Percentiles rank a stretch among this genome's conserved stretches.
Conservation (phyloP, 2,113 vertebrate genomes). For the Crocuta crocuta region DNA sequence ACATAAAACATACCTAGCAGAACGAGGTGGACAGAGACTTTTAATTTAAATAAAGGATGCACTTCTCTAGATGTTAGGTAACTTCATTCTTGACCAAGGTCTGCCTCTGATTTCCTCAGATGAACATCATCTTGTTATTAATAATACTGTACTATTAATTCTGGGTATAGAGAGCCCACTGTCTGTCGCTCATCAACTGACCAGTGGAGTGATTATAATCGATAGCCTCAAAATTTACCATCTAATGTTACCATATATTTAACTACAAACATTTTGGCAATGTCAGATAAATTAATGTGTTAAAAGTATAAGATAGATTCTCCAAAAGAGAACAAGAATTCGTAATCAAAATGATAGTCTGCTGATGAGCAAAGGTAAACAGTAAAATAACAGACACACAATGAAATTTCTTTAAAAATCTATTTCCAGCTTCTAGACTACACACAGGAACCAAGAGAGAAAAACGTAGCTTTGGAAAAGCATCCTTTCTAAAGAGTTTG, state of each 20-base stretch:
- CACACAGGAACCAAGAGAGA: neutral
- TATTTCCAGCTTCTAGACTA: neutral
- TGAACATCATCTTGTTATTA: neutral
- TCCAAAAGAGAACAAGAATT: neutral
- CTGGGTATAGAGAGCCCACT: neutral
- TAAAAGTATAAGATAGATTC: neutral
- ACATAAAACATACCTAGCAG: neutral
- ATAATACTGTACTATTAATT: neutral
- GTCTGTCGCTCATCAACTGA: neutral
- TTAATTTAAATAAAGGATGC: neutral
- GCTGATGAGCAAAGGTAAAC: neutral
- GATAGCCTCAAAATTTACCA: neutral
- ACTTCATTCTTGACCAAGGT: neutral
- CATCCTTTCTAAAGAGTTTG: neutral
- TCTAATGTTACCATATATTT: neutral
- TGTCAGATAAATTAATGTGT: neutral
- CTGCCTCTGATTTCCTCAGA: neutral
- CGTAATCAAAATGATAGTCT: neutral
- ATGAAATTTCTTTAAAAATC: neutral
- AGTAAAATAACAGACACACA: neutral
- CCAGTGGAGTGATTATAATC: too few species aligned
- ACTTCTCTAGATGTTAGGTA: neutral
- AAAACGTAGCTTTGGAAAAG: neutral
- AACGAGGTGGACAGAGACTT: neutral
- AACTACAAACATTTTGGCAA: neutral